phyloP scores from a whole-genome alignment of 2,888 invertebrate genomes.

The Coremacera marginata region DNA sequence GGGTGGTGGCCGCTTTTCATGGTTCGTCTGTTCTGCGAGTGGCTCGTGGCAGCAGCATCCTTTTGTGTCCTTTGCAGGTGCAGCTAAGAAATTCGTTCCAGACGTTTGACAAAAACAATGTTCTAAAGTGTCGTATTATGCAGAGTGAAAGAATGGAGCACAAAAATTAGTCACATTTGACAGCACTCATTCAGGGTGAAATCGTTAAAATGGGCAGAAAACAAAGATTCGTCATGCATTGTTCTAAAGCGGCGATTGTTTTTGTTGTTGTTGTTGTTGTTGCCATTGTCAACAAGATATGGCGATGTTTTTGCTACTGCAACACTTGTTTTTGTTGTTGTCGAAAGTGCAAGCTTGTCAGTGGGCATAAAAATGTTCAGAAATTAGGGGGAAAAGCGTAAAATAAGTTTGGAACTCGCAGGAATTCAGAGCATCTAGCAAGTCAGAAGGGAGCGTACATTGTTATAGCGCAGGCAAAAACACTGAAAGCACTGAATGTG shows the following conservation, averaged over 20 bases:
- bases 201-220: conserved; percentile 63
- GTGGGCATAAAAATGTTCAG: conserved; percentile 40
- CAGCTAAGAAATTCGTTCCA: conserved; percentile 65
- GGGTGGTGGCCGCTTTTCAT: neutral
- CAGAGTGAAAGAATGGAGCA: neutral
- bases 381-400: neutral
- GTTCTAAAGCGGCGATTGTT: conserved; percentile 59
- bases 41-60: conserved; percentile 18
- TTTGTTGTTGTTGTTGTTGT: conserved; percentile 39
- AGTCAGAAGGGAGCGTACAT: neutral
- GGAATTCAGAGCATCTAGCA: conserved; percentile 2
- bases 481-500: too few relatives aligned
- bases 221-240: conserved; percentile 67
- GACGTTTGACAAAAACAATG: conserved; percentile 66
- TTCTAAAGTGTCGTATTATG: neutral
- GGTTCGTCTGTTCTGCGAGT: neutral
- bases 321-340: conserved; percentile 27
- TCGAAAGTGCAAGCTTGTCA: conserved; percentile 45
- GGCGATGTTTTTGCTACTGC: conserved; percentile 41
- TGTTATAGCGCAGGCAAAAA: neutral
- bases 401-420: neutral
- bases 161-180: conserved; percentile 52
- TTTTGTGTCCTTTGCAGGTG: conserved; percentile 63
- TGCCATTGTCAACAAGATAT: too few relatives aligned
- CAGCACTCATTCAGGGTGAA: conserved; percentile 41